phyloP scores from a whole-genome alignment of 2,888 invertebrate genomes.

The Aphodius sticticus region DNA sequence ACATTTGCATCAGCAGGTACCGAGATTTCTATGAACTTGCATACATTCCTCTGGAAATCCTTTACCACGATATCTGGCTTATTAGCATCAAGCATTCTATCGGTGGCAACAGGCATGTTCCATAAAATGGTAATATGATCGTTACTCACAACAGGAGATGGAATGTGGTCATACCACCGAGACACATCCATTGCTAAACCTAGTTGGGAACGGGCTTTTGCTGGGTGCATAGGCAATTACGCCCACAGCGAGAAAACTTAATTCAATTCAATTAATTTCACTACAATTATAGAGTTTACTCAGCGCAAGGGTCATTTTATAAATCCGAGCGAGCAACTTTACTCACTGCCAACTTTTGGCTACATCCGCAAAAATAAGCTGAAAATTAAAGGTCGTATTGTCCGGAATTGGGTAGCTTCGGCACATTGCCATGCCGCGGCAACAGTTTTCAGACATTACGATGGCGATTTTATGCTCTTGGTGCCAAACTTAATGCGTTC shows the following conservation, averaged over 20 bases:
- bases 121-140: too few relatives aligned
- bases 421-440: neutral
- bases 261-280: neutral
- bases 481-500: neutral
- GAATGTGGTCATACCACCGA: too few relatives aligned
- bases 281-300: neutral
- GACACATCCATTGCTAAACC: too few relatives aligned
- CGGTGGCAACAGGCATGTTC: too few relatives aligned
- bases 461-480: neutral
- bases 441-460: neutral
- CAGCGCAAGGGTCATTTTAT: neutral
- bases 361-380: neutral
- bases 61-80: too few relatives aligned
- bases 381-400: neutral
- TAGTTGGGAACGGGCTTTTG: too few relatives aligned
- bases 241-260: neutral
- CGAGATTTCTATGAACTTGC: too few relatives aligned
- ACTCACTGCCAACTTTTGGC: neutral
- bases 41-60: too few relatives aligned
- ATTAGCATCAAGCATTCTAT: too few relatives aligned
- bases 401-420: neutral
- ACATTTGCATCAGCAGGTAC: too few relatives aligned
- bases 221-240: too few relatives aligned
- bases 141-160: too few relatives aligned
- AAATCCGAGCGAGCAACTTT: neutral